phyloP scores from a whole-genome alignment of 1,140 invertebrate genomes.

The Acromyrmex echinatior region DNA sequence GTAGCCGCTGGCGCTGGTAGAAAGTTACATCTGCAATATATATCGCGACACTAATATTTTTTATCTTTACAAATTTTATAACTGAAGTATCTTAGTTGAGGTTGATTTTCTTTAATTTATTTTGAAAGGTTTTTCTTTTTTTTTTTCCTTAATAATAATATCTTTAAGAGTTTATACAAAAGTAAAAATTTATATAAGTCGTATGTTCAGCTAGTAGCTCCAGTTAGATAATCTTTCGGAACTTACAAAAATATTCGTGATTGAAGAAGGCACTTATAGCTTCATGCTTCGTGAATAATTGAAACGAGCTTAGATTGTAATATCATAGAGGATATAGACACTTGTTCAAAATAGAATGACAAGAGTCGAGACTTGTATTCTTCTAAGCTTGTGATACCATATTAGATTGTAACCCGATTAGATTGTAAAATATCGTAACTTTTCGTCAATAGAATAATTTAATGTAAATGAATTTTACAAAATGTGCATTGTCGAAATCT shows the following conservation, averaged over 20 bases:
- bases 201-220: background rate
- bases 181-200: background rate
- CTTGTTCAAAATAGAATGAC: no score
- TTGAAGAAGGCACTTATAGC: no score
- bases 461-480: background rate
- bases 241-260: background rate
- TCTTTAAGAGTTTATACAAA: background rate
- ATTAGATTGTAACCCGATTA: no score
- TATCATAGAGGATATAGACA: no score
- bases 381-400: no score
- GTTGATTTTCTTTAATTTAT: background rate
- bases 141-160: background rate
- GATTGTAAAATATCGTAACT: no score
- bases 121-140: background rate
- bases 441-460: background rate
- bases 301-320: no score
- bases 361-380: no score
- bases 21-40: background rate
- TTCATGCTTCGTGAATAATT: no score
- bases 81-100: background rate
- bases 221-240: background rate
- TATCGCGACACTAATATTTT: conserved; percentile 28
- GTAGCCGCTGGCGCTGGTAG: background rate
- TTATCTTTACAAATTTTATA: conserved; percentile 38
- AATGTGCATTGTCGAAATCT: background rate